Evolutionary conservation across 2,797 vertebrate species (phyloP).

Genomic region (Ciconia nigra): DNA sequence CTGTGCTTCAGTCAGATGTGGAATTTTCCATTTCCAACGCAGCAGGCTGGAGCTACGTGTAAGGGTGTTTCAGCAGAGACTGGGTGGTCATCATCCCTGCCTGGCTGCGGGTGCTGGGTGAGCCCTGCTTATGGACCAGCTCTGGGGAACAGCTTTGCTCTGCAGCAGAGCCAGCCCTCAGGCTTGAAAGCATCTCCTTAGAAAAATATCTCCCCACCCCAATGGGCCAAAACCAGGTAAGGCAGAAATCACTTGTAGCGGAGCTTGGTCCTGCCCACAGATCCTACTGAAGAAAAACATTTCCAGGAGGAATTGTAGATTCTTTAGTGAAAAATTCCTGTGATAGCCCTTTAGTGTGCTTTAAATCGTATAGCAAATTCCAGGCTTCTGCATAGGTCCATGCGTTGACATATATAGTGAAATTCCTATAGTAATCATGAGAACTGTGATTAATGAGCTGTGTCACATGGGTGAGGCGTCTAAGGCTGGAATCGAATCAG

Average conservation of each 20-base stretch:
- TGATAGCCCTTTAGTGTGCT: neutral
- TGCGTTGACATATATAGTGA: rapidly evolving
- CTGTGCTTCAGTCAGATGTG: neutral
- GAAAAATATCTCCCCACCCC: neutral
- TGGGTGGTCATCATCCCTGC: neutral
- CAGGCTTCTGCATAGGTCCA: neutral
- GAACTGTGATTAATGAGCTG: neutral
- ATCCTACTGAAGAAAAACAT: neutral
- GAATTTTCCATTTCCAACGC: neutral
- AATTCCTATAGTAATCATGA: neutral
- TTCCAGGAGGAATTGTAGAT: neutral
- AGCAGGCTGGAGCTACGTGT: neutral
- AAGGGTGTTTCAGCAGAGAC: neutral
- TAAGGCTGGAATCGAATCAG: neutral
- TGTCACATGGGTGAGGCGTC: neutral
- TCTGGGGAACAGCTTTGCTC: neutral
- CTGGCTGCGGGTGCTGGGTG: rapidly evolving
- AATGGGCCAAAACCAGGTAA: neutral
- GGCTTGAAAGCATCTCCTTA: neutral
- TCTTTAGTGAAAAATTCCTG: neutral
- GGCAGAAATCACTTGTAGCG: neutral
- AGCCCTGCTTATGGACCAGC: rapidly evolving
- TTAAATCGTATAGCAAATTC: neutral
- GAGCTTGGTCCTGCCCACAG: neutral
- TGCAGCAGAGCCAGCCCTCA: neutral